Base-by-base conservation (phyloP, 1,140 invertebrate genomes). In the Neoseiulus cucumeris region DNA sequence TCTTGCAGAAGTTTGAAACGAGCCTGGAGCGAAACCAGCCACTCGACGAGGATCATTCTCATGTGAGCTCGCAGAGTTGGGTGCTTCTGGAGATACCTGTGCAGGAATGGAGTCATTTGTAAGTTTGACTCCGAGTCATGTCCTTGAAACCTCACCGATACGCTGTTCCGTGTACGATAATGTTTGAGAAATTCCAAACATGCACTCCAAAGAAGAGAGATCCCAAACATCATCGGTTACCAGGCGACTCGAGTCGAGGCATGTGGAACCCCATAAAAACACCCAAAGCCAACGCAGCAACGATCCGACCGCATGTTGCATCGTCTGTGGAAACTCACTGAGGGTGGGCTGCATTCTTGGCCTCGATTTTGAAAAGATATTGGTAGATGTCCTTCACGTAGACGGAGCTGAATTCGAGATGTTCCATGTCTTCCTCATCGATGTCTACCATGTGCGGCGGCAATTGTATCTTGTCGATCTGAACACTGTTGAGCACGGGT, bases 21-120 rank as follows among this genome's bases (percentile, higher is more conserved):
- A 67, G 81, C 76, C 72, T 95, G 91, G 14, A 96, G 89, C 73
- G 94, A 89, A 22, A 93, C 84, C 28, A 97, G 76, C 93, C 93
- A 98, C 75, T 97, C 90, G 68, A 97, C 79, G 0, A 93, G 77
- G 42, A 92, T 85, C 7, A 83, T 78, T 67, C 94, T 82, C 91
- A 96, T 96, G 72, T 84, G 85, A 0, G 84, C 80, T 18, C 84
- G 86, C 1, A 91, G 80, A 70, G 86, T 76, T 55, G 72, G 47
- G 30, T 73, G 70, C 17, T 55, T 64, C 17, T 55, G 22, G 9
- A 73, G 42, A 66, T 67, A 59, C 22, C 51, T 59, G 51, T 33
- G 9, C 20, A 25, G 66, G 30, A 67, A 39, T 39, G 33, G 9
- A 39, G 9, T 39, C 4, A 39, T 39, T 6, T n/a, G n/a, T n/a